These are phyloP conservation scores for Phalera bucephala DNA, from an alignment of 2,888 invertebrate species.

Conservation along the genomic window DNA sequence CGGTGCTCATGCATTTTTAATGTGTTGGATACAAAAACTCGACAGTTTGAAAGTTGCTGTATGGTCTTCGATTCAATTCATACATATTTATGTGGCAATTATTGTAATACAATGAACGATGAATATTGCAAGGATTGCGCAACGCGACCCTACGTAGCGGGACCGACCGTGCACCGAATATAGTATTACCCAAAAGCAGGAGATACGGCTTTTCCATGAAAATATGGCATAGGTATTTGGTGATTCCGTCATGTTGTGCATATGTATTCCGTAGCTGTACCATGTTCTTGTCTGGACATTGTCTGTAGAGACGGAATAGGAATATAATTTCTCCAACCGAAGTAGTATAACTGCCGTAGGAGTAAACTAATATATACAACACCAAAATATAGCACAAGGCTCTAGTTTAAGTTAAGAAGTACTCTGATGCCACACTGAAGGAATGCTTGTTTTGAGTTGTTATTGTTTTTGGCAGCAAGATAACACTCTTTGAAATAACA, in stretches of 20 bases:
- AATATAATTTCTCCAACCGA: too few relatives aligned
- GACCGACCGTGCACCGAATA: conserved; percentile 31
- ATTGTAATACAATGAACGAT: conserved; percentile 72
- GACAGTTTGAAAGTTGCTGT: conserved; percentile 62
- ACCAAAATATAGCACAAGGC: too few relatives aligned
- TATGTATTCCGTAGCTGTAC: too few relatives aligned
- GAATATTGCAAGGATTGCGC: conserved; percentile 64
- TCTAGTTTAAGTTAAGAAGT: too few relatives aligned
- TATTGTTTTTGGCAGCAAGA: too few relatives aligned
- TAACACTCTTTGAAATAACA: too few relatives aligned
- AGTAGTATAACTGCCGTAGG: too few relatives aligned
- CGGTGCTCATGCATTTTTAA: conserved; percentile 68
- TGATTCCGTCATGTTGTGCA: not conserved
- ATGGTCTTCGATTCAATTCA: conserved; percentile 62
- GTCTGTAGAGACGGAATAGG: too few relatives aligned
- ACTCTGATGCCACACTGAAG: too few relatives aligned
- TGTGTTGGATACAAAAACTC: conserved; percentile 64
- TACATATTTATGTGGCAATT: conserved; percentile 76
- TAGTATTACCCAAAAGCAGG: conserved; percentile 31
- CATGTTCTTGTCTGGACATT: too few relatives aligned
- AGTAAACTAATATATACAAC: too few relatives aligned
- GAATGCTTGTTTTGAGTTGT: too few relatives aligned
- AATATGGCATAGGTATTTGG: not conserved
- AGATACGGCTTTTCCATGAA: conserved; percentile 9
- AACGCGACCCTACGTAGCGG: conserved; percentile 42